Base-by-base conservation (phyloP, 2,888 invertebrate genomes). In the Tiphia femorata region DNA sequence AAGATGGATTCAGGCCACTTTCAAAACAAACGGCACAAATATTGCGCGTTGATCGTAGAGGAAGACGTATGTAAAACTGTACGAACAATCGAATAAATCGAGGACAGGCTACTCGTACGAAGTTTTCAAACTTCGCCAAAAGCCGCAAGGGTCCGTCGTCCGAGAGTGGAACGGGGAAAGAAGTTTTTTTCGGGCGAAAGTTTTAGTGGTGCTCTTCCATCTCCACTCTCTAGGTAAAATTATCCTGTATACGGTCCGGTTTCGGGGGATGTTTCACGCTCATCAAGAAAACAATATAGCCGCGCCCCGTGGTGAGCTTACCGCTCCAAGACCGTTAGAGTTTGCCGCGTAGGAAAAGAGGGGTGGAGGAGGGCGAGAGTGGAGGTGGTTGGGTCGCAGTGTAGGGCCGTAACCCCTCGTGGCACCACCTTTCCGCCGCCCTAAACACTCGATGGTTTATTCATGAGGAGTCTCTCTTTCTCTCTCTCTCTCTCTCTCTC, bases 261-360 rank as follows among this genome's bases (percentile, higher is more conserved):
- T 62, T 59, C 64, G 35, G 47, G 64, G 74, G 76, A 75, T 74
- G 77, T 77, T 77, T 77, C 64, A 67, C 70, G 76, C 80, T 82
- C 82, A 82, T 82, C 82, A 82, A 77, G 82, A 82, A 82, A 82
- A 82, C 82, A 82, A 82, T 82, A 82, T 82, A 80, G 74, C 68
- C 71, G 81, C 80, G 67, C 76, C 80, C 82, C 76, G 81, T 67
- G 68, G 82, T 62, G 80, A 79, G 81, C 79, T 81, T 81, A 77
- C 72, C 71, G 52, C 67, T 67, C 74, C 58, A 41, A 47, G 63
- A 60, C 69, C 65, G 70, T 67, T 73, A 67, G 63, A 70, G 64
- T 67, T 69, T 59, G 62, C 65, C 57, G 48, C 17, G 30, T n/a
- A 20, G 12, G 29, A 17, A 38, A 27, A 55, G 64, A 61, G 59